A percentile compares a stretch with the other conserved stretches of the same genome.
Evolutionary conservation across 2,113 vertebrate species (phyloP).

Genomic region (Ovis aries): DNA sequence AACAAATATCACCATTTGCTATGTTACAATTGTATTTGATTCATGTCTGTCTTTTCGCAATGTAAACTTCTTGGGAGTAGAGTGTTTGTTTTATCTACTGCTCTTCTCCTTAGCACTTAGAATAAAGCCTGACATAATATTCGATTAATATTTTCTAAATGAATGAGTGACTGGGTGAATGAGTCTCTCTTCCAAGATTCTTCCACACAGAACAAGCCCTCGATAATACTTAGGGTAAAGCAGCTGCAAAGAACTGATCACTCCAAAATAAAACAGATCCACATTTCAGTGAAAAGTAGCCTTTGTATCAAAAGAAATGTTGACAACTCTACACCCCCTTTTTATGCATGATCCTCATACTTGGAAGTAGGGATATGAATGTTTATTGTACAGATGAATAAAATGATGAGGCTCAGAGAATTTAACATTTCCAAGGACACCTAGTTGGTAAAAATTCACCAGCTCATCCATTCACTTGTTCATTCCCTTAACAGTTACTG

Average conservation of each 20-base stretch:
- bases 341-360: not conserved
- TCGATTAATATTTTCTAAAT: not conserved
- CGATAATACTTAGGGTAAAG: not conserved
- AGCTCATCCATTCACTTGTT: slow-evolving; percentile 24
- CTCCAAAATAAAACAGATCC: not conserved
- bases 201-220: not conserved
- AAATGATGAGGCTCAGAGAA: not conserved
- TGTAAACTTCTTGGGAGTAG: not conserved
- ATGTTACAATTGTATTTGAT: not conserved
- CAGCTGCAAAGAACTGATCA: not conserved
- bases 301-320: not conserved
- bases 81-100: not conserved
- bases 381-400: not conserved
- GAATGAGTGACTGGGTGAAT: not conserved
- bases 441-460: not conserved
- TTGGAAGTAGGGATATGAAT: not conserved
- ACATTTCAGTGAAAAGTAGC: not conserved
- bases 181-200: not conserved
- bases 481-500: slow-evolving; percentile 5
- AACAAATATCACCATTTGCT: not conserved
- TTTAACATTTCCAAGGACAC: not conserved
- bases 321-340: not conserved
- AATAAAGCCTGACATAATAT: not conserved
- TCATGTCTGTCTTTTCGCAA: not conserved
- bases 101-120: not conserved